Percentiles rank a stretch among this genome's conserved stretches.
phyloP scores from a whole-genome alignment of 2,797 vertebrate genomes.

The Cyclura pinguis region DNA sequence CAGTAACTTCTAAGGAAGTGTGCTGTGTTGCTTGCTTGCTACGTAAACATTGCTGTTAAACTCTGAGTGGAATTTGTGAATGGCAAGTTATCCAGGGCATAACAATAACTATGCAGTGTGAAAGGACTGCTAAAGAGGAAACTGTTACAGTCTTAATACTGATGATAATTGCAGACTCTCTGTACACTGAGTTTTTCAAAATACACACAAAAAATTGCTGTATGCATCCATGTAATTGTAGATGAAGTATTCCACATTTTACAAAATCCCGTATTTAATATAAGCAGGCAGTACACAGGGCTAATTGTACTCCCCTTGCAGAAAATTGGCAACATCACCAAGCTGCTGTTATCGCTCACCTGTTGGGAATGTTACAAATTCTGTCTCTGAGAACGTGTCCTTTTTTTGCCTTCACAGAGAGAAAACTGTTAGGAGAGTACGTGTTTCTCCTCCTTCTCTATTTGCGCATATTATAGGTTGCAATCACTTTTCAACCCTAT shows the following conservation, averaged over 20 bases:
- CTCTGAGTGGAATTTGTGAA: no score
- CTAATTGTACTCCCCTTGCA: neutral
- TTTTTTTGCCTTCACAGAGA: neutral
- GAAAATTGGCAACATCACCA: neutral
- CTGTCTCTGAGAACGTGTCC: neutral
- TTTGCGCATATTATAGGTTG: neutral
- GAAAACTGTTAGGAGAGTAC: neutral
- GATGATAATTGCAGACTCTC: no score
- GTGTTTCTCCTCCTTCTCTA: neutral
- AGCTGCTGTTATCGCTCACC: neutral
- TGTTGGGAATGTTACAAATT: slow-evolving; percentile 11
- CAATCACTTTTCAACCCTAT: neutral
- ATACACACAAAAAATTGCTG: neutral
- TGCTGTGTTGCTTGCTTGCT: no score
- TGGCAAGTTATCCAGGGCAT: no score
- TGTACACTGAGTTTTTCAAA: no score
- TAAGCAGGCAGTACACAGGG: neutral
- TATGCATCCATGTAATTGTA: neutral
- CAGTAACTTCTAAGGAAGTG: no score
- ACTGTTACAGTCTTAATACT: no score
- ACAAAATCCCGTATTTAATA: neutral
- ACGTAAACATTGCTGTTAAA: no score
- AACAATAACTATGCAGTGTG: no score
- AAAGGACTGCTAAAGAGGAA: no score
- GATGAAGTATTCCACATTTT: no score